phyloP scores from a whole-genome alignment of 2,113 vertebrate species.

The Callospermophilus lateralis region DNA sequence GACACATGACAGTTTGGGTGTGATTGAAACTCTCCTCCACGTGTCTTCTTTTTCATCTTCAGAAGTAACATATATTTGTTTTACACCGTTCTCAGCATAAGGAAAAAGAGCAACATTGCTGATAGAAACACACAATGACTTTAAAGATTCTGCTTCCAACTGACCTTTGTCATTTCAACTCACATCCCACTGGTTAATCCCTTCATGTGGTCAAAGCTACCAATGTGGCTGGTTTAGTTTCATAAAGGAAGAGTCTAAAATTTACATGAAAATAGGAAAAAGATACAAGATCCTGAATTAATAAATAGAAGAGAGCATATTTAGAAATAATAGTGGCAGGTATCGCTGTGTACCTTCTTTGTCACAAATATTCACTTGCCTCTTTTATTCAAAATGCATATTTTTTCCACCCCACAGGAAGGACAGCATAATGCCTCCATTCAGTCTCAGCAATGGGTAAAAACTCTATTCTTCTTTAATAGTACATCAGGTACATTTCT shows the following conservation, averaged over 20 bases:
- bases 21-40: not conserved
- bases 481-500: not conserved
- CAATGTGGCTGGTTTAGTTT: not conserved
- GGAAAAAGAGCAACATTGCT: not conserved
- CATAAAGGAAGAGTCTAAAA: not conserved
- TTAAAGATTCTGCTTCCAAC: not conserved
- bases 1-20: not conserved
- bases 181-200: not conserved
- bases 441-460: not conserved
- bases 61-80: not conserved
- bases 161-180: not conserved
- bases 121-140: not conserved
- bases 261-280: not conserved
- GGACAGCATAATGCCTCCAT: not conserved
- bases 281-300: not conserved
- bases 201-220: not conserved
- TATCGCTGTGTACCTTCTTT: not conserved
- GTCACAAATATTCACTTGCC: not conserved
- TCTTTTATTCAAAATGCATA: not conserved
- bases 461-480: not conserved
- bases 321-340: not conserved
- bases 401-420: not conserved
- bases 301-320: not conserved
- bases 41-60: not conserved
- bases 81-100: not conserved